Evolutionary conservation across 2,113 vertebrate genomes (phyloP).

Genomic region (Corapipo altera): DNA sequence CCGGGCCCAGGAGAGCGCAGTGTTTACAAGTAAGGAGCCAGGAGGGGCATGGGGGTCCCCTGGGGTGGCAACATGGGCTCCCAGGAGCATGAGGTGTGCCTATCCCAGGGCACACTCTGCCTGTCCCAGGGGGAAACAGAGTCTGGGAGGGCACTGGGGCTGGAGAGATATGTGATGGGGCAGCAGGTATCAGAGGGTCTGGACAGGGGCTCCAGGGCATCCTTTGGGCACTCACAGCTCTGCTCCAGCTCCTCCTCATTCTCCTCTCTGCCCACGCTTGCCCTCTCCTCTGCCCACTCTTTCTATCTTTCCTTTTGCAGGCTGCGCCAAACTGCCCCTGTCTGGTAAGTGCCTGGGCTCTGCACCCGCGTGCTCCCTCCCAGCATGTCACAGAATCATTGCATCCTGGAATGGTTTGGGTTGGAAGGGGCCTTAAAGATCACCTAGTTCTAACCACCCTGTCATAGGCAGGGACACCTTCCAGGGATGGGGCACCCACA

Average conservation of each 20-base stretch:
- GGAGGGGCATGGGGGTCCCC: background rate
- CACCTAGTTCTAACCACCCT: background rate
- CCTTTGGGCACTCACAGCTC: background rate
- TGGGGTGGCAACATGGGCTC: background rate
- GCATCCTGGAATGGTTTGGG: background rate
- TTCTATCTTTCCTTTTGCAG: constrained; percentile 82
- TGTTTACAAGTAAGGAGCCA: constrained; percentile 83
- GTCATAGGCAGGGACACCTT: background rate
- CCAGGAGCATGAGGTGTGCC: background rate
- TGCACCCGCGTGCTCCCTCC: background rate
- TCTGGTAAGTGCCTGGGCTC: constrained; percentile 83
- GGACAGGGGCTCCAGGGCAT: background rate
- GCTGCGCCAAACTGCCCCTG: constrained; percentile 78
- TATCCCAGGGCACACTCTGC: background rate
- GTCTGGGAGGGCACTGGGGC: background rate
- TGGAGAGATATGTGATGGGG: background rate
- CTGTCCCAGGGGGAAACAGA: rapidly evolving
- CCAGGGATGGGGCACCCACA: background rate
- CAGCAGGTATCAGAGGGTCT: background rate
- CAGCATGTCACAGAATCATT: background rate
- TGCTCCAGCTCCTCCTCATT: constrained; percentile 19
- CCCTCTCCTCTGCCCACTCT: constrained; percentile 75
- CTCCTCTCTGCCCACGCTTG: constrained; percentile 37
- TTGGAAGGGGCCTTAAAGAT: background rate
- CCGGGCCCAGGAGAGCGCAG: constrained; percentile 64